These are phyloP conservation scores for Lithophane leautieri DNA, from an alignment of 2,888 invertebrate species.

Conservation along the genomic window DNA sequence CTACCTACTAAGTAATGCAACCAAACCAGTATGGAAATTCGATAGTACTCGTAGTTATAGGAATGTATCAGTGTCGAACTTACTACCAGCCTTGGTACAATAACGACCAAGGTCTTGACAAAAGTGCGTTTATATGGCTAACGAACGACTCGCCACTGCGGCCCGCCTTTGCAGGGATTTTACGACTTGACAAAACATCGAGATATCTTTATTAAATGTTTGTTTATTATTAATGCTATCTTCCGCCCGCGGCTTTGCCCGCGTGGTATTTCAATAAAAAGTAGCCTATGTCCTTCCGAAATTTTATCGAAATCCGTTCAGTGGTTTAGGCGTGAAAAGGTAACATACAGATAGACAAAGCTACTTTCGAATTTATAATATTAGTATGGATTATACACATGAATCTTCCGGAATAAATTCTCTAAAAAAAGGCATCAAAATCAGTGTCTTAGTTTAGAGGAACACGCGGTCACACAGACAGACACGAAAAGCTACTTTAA, in stretches of 20 bases:
- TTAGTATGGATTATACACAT: not conserved
- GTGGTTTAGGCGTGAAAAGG: too few relatives aligned
- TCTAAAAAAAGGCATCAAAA: not conserved
- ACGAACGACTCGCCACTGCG: not conserved
- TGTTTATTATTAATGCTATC: not conserved
- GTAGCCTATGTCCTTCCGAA: too few relatives aligned
- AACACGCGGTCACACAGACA: not conserved
- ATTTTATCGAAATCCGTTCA: too few relatives aligned
- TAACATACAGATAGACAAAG: too few relatives aligned
- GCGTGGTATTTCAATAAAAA: too few relatives aligned
- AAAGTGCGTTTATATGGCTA: not conserved
- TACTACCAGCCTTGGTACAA: conserved; percentile 7
- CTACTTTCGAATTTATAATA: too few relatives aligned
- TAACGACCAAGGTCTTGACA: conserved; percentile 23
- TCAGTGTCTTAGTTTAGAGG: not conserved
- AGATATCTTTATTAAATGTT: not conserved
- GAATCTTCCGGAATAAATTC: not conserved
- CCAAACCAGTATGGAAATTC: conserved; percentile 43
- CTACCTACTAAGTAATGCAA: not conserved
- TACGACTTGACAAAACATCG: not conserved
- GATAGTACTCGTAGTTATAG: not conserved
- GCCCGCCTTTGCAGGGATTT: not conserved
- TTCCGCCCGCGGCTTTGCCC: too few relatives aligned
- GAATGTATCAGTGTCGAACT: conserved; percentile 22
- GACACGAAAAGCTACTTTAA: not conserved